Evolutionary conservation across 2,113 vertebrate species (phyloP).

Genomic region (Leptodactylus fuscus): DNA sequence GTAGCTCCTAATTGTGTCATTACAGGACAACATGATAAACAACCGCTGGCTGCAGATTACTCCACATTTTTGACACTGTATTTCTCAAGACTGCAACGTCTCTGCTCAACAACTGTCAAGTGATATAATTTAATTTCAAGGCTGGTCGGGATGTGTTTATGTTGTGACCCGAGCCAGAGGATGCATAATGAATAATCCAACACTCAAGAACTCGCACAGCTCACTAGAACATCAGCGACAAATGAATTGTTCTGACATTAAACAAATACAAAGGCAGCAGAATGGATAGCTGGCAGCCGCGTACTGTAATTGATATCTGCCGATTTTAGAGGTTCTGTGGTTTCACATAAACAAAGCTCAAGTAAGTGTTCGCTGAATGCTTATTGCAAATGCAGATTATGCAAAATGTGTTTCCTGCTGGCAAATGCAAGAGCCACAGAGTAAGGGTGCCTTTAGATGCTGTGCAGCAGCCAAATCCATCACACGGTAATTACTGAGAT

Average conservation of each 20-base stretch:
- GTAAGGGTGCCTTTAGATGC: too few species aligned
- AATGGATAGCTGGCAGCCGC: background rate
- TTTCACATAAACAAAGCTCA: too few species aligned
- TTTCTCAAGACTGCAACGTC: constrained; percentile 14
- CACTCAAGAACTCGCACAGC: background rate
- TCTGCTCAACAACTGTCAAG: constrained; percentile 31
- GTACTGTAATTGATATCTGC: constrained; percentile 4
- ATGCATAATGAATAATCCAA: constrained; percentile 45
- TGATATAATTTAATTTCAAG: constrained; percentile 53
- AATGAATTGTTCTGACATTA: constrained; percentile 23
- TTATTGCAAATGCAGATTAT: too few species aligned
- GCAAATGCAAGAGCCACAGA: too few species aligned
- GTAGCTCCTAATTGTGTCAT: constrained; percentile 39
- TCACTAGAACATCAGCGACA: constrained; percentile 20
- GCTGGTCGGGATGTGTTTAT: constrained; percentile 32
- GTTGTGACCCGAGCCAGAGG: constrained; percentile 24
- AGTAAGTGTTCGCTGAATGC: too few species aligned
- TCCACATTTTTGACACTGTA: constrained; percentile 35
- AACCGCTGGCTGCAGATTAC: constrained; percentile 8
- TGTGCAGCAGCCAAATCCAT: too few species aligned
- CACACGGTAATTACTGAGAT: too few species aligned
- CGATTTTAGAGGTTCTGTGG: too few species aligned
- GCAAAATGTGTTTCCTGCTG: too few species aligned
- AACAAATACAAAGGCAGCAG: constrained; percentile 30
- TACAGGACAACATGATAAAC: constrained; percentile 39